phyloP scores from a whole-genome alignment of 2,888 invertebrate genomes.

The Syrphus vitripennis region DNA sequence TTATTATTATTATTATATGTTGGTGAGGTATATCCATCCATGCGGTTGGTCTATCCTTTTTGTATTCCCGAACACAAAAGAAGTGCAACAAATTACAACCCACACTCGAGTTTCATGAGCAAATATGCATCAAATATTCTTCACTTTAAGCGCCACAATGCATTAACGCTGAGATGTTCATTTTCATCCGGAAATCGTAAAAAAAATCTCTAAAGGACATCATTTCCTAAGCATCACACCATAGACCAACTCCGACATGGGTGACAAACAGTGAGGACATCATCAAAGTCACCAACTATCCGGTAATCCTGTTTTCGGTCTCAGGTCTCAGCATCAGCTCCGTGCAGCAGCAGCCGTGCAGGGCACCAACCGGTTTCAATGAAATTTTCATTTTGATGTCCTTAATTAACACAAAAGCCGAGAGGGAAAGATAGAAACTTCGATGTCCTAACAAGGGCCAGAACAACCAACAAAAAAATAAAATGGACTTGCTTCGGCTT shows the following conservation, averaged over 20 bases:
- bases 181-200: conserved; percentile 42
- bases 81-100: conserved; percentile 49
- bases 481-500: not conserved
- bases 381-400: conserved; percentile 49
- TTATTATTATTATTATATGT: not conserved
- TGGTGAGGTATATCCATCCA: not conserved
- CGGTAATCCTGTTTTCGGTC: conserved; percentile 35
- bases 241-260: not conserved
- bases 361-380: conserved; percentile 32
- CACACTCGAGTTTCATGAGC: conserved; percentile 37
- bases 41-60: conserved; percentile 11
- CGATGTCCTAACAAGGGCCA: conserved; percentile 15
- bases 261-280: not conserved
- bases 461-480: not conserved
- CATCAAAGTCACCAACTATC: conserved; percentile 40
- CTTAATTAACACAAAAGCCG: conserved; percentile 55
- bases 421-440: conserved; percentile 17
- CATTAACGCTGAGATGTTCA: conserved; percentile 58
- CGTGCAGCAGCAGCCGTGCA: not conserved
- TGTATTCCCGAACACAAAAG: conserved; percentile 16
- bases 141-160: conserved; percentile 20
- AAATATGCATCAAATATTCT: conserved; percentile 50
- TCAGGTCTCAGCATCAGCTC: not conserved
- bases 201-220: not conserved
- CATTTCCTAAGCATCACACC: not conserved